Conservation (phyloP, 2,797 vertebrate species). For the Nyctibius grandis region DNA sequence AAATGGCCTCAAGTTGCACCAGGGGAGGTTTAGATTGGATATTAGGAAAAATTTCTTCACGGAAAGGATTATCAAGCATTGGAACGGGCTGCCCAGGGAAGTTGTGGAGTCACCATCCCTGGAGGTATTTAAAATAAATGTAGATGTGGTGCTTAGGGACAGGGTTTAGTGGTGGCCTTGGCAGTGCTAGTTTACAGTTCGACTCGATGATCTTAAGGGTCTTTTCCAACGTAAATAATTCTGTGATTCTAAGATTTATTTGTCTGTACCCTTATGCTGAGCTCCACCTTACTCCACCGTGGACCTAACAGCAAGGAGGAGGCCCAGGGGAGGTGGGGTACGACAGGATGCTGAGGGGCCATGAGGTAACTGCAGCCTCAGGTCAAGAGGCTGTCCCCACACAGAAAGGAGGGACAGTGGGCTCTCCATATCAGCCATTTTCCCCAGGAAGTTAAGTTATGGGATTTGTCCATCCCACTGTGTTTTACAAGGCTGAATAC, state of each 20-base stretch:
- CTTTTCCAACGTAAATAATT: background rate
- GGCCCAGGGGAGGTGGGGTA: background rate
- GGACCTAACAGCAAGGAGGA: background rate
- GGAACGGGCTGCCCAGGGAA: background rate
- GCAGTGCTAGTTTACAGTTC: background rate
- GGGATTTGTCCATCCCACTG: no score
- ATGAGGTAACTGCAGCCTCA: fast-evolving
- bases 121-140: no score
- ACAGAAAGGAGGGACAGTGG: no score
- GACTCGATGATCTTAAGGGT: background rate
- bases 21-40: background rate
- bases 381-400: background rate
- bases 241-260: background rate
- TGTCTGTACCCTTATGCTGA: background rate
- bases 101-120: background rate
- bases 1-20: fast-evolving
- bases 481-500: background rate
- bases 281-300: background rate
- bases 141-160: background rate
- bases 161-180: no score
- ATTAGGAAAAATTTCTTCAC: background rate
- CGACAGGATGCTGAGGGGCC: background rate
- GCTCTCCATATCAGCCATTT: background rate
- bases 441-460: fast-evolving
- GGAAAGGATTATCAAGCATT: fast-evolving